These are phyloP conservation scores for Procapra przewalskii DNA, from an alignment of 2,113 vertebrate genomes.

Conservation along the genomic window DNA sequence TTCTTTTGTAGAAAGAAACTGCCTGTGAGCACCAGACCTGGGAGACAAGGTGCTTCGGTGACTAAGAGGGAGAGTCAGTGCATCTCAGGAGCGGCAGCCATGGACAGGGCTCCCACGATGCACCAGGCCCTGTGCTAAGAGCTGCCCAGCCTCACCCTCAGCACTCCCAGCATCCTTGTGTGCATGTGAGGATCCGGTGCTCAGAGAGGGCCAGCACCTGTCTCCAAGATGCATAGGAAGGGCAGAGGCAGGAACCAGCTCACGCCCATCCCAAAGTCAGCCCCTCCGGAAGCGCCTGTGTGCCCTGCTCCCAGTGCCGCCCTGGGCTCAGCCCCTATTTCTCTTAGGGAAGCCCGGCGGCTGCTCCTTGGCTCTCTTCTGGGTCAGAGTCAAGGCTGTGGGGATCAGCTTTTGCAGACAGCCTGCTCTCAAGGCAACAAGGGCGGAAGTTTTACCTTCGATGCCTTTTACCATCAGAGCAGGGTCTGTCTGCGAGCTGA, in stretches of 20 bases:
- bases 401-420: neutral
- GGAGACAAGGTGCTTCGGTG: neutral
- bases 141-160: neutral
- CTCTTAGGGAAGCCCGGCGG: accelerated
- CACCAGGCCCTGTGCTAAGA: neutral
- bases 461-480: accelerated
- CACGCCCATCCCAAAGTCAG: neutral
- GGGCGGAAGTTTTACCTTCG: neutral
- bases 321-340: neutral
- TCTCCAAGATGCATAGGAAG: neutral
- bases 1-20: neutral
- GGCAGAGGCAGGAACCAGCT: neutral
- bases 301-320: accelerated
- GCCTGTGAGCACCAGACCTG: accelerated
- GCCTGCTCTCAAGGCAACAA: neutral
- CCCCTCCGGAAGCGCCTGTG: neutral
- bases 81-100: accelerated
- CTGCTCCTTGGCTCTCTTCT: no score
- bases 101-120: neutral
- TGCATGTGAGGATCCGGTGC: neutral
- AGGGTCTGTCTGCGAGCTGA: neutral
- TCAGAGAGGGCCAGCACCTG: neutral
- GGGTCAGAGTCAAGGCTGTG: no score
- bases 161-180: neutral
- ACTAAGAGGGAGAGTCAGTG: neutral